phyloP scores from a whole-genome alignment of 2,888 invertebrate genomes.

The Calameuta filiformis region DNA sequence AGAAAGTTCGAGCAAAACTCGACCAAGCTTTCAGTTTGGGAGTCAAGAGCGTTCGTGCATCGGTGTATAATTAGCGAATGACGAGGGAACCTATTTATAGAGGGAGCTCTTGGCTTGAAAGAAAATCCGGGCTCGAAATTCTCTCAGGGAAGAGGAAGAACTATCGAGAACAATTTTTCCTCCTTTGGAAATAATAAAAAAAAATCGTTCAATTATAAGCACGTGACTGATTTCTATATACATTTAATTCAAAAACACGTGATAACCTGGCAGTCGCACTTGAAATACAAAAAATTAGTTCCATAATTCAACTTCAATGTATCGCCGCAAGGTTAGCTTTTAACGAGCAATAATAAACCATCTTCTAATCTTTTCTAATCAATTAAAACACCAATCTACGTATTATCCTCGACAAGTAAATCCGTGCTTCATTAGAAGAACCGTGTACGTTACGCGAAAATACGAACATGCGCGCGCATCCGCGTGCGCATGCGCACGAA shows the following conservation, averaged over 20 bases:
- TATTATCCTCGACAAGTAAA: neutral
- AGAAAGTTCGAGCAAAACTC: neutral
- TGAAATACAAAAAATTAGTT: too few species aligned
- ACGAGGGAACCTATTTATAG: constrained; percentile 57
- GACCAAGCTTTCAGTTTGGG: neutral
- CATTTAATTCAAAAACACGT: neutral
- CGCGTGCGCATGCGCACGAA: neutral
- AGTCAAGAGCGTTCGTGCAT: constrained; percentile 30
- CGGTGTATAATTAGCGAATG: constrained; percentile 61
- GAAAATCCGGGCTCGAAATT: constrained; percentile 24
- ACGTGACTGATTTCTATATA: neutral
- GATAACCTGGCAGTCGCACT: too few species aligned
- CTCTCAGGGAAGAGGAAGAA: neutral
- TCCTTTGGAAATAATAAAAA: neutral
- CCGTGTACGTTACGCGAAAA: neutral
- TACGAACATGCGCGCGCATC: too few species aligned
- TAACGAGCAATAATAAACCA: neutral
- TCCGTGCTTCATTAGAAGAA: neutral
- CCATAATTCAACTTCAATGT: too few species aligned
- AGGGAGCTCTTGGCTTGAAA: constrained; percentile 54
- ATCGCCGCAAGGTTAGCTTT: too few species aligned
- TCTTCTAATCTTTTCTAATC: neutral
- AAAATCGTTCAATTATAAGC: neutral
- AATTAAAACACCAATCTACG: neutral
- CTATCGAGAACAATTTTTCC: neutral